Percentiles rank a stretch among this genome's conserved stretches.
Evolutionary conservation across 2,797 vertebrate species (phyloP).

Genomic region (Morelia viridis): DNA sequence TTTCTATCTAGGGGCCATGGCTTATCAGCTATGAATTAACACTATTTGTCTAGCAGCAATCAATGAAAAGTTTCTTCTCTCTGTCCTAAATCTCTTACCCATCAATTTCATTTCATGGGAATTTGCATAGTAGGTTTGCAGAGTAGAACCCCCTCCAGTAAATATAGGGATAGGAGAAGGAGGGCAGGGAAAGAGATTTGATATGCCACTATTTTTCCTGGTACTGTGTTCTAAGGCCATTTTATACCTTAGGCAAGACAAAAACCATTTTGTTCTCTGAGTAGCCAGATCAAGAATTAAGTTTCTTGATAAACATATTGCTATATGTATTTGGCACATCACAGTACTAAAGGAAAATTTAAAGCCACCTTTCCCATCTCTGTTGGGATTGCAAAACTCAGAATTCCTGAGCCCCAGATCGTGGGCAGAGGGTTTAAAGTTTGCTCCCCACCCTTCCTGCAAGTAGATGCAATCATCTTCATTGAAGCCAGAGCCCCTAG

Average conservation of each 20-base stretch:
- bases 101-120: background rate
- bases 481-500: background rate
- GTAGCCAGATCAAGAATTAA: background rate
- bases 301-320: background rate
- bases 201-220: background rate
- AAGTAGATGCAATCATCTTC: background rate
- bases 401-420: background rate
- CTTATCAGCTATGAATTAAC: background rate
- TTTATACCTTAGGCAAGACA: background rate
- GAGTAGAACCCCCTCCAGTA: background rate
- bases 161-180: background rate
- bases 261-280: background rate
- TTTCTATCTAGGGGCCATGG: background rate
- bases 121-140: background rate
- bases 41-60: background rate
- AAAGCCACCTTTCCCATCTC: background rate
- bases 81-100: background rate
- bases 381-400: background rate
- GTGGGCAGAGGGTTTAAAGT: background rate
- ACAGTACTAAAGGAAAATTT: background rate
- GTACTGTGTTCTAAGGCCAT: background rate
- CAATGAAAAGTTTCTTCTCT: background rate
- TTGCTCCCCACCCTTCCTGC: background rate
- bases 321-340: background rate
- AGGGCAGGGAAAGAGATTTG: background rate